Conservation (phyloP, 2,113 vertebrate species). For the Grallaria varia region DNA sequence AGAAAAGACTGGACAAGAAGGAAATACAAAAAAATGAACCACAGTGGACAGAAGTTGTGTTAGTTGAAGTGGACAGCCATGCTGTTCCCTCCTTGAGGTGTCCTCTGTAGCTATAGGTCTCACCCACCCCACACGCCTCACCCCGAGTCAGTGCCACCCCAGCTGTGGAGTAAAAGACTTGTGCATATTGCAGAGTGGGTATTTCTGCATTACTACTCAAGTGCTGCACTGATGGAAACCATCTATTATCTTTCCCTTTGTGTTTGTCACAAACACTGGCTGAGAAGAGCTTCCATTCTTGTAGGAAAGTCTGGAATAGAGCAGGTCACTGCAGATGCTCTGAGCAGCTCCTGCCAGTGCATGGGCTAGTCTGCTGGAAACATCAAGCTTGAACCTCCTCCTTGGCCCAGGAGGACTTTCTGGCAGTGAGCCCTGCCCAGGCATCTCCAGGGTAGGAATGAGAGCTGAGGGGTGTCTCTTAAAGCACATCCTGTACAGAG, state of each 20-base stretch:
- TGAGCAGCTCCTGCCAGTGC: background rate
- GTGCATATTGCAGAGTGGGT: background rate
- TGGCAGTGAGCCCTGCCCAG: background rate
- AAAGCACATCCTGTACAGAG: background rate
- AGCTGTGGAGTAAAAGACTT: background rate
- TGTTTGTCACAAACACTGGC: background rate
- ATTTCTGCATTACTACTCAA: background rate
- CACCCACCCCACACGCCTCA: background rate
- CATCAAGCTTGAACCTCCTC: background rate
- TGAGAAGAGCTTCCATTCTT: background rate
- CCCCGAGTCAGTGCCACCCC: background rate
- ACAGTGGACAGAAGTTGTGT: rapidly evolving
- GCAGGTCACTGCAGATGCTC: background rate
- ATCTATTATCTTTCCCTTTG: background rate
- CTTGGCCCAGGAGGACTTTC: background rate
- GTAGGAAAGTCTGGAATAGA: background rate
- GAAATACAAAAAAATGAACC: background rate
- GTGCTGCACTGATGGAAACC: background rate
- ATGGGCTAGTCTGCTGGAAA: background rate
- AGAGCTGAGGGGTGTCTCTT: background rate
- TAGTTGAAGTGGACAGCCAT: background rate
- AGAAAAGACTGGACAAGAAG: background rate
- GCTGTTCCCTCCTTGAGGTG: background rate
- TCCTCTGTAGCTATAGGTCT: background rate
- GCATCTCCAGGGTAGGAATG: background rate